Conservation (phyloP, 1,140 invertebrate species). For the Drosophila ananassae region DNA sequence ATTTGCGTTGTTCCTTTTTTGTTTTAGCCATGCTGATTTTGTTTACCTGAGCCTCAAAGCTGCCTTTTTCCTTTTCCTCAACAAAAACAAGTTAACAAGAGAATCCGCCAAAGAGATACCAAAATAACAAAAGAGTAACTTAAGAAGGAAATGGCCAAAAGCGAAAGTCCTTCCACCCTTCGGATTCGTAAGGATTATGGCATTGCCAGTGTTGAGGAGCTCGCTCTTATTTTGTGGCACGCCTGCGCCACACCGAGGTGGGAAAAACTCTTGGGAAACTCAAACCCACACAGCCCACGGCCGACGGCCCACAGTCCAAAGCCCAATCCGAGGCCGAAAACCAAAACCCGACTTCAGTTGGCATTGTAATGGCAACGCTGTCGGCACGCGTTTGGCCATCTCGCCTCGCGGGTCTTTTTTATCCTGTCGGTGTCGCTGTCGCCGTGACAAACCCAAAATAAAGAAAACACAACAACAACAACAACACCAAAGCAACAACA, state of each 20-base stretch:
- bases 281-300: constrained; percentile 11
- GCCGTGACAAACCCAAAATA: constrained; percentile 19
- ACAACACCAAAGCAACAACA: constrained; percentile 4
- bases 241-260: constrained; percentile 28
- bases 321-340: not conserved
- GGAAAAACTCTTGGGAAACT: constrained; percentile 30
- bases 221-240: constrained; percentile 30
- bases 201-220: constrained; percentile 7
- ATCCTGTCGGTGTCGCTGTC: constrained; percentile 13
- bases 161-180: constrained; percentile 49
- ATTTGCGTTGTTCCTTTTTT: constrained; percentile 78
- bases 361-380: constrained; percentile 76
- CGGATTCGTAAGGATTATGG: constrained; percentile 7
- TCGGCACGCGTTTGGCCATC: constrained; percentile 60
- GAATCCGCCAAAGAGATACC: constrained; percentile 21
- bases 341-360: constrained; percentile 52
- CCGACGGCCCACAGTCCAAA: constrained; percentile 5
- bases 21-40: constrained; percentile 76
- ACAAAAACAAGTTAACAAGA: constrained; percentile 17
- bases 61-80: not conserved
- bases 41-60: constrained; percentile 73
- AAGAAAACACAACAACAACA: constrained; percentile 1
- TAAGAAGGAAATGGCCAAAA: constrained; percentile 33
- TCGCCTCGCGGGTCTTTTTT: constrained; percentile 66
- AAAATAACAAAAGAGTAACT: not conserved